A percentile compares a stretch with the other conserved stretches of the same genome.
phyloP scores from a whole-genome alignment of 2,113 vertebrate species.

The Collichthys lucidus region DNA sequence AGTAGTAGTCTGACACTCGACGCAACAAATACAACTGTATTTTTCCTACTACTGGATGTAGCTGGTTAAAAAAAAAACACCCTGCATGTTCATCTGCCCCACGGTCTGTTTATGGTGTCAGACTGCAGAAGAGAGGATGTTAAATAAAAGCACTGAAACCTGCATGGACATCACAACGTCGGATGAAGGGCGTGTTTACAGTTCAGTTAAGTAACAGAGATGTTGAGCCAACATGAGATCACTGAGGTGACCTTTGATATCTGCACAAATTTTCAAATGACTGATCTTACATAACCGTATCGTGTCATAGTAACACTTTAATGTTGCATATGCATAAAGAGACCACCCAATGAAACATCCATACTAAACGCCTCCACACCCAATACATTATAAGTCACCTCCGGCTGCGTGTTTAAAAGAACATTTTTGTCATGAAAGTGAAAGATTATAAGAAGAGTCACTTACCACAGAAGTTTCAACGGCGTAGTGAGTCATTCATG shows the following conservation, averaged over 20 bases:
- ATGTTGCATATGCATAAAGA: neutral
- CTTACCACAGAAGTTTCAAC: neutral
- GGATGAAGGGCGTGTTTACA: conserved; percentile 20
- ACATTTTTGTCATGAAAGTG: neutral
- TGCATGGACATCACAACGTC: conserved; percentile 14
- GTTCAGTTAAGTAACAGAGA: conserved; percentile 14
- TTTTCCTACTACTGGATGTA: conserved; percentile 34
- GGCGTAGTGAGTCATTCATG: too few species aligned
- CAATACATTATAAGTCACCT: neutral
- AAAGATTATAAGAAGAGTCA: neutral
- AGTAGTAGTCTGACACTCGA: neutral
- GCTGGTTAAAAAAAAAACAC: conserved; percentile 27
- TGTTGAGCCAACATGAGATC: conserved; percentile 56
- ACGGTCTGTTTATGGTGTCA: conserved; percentile 45
- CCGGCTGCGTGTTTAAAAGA: neutral
- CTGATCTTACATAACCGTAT: too few species aligned
- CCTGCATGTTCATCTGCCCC: neutral
- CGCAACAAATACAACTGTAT: conserved; percentile 28
- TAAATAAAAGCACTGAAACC: conserved; percentile 25
- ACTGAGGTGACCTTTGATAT: conserved; percentile 43
- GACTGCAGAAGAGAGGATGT: conserved; percentile 21
- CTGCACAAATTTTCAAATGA: neutral
- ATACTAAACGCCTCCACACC: neutral
- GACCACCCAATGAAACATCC: neutral
- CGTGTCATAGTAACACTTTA: neutral